phyloP scores from a whole-genome alignment of 1,140 invertebrate species.

The Nylanderia fulva region DNA sequence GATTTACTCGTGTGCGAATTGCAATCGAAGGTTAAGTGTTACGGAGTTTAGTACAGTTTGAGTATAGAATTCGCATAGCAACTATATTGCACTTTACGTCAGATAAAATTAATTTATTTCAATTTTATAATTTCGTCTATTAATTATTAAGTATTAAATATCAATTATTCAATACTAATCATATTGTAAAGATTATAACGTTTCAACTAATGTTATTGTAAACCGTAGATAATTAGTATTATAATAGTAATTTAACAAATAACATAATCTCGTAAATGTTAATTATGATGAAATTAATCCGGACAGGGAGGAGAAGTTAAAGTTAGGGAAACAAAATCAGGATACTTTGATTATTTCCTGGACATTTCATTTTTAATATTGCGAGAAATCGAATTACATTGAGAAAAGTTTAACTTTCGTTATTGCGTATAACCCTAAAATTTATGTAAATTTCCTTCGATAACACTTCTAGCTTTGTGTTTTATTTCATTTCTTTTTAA shows the following conservation, averaged over 20 bases:
- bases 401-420: conserved; percentile 4
- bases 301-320: background rate
- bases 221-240: too few species aligned
- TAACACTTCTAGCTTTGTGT: background rate
- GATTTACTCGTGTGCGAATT: conserved; percentile 13
- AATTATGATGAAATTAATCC: background rate
- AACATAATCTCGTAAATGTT: too few species aligned
- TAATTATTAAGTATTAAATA: too few species aligned
- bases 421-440: background rate
- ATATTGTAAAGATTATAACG: too few species aligned
- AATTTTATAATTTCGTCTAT: too few species aligned
- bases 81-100: background rate
- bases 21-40: conserved; percentile 42
- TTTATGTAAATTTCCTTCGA: conserved; percentile 11
- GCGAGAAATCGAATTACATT: background rate
- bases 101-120: background rate
- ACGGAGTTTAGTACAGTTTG: background rate
- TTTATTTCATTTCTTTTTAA: background rate
- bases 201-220: too few species aligned
- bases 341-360: background rate
- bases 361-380: background rate
- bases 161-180: too few species aligned
- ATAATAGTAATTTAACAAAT: too few species aligned
- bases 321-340: background rate
- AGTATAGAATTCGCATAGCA: conserved; percentile 19